These are phyloP conservation scores for Catharus minimus DNA, from an alignment of 2,113 vertebrate species.

Conservation along the genomic window DNA sequence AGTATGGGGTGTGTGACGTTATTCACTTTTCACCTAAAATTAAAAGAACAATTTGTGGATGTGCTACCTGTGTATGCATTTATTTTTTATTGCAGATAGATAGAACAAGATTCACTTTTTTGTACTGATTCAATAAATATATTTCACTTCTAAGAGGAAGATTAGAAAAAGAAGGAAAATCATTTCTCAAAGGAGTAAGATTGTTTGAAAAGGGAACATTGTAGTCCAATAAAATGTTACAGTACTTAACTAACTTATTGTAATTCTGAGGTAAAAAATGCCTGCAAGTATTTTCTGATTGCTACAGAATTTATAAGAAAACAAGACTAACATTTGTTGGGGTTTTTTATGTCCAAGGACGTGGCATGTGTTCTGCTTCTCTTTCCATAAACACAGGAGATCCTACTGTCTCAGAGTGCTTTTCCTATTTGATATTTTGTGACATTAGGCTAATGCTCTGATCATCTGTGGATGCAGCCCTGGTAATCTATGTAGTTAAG, in stretches of 20 bases:
- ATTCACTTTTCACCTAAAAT: not conserved
- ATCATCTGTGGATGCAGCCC: not conserved
- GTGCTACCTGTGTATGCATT: not conserved
- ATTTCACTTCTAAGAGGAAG: not conserved
- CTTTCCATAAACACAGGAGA: not conserved
- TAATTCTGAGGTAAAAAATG: not conserved
- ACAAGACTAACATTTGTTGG: not conserved
- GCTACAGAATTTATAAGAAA: not conserved
- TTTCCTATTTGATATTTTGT: not conserved
- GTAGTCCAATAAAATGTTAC: not conserved
- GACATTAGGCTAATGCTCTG: not conserved
- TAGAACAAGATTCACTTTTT: not conserved
- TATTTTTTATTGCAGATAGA: not conserved
- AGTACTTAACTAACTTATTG: not conserved
- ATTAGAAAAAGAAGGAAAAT: not conserved
- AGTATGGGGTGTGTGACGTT: not conserved
- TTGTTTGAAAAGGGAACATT: not conserved
- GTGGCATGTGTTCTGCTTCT: accelerated
- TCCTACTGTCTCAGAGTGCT: not conserved
- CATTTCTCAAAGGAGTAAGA: not conserved
- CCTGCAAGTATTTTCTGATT: not conserved
- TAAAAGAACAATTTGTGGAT: not conserved
- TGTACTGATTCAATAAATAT: not conserved
- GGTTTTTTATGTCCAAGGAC: accelerated
- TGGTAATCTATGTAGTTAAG: not conserved